phyloP scores from a whole-genome alignment of 1,140 invertebrate species.

The Probaryconus sp. region DNA sequence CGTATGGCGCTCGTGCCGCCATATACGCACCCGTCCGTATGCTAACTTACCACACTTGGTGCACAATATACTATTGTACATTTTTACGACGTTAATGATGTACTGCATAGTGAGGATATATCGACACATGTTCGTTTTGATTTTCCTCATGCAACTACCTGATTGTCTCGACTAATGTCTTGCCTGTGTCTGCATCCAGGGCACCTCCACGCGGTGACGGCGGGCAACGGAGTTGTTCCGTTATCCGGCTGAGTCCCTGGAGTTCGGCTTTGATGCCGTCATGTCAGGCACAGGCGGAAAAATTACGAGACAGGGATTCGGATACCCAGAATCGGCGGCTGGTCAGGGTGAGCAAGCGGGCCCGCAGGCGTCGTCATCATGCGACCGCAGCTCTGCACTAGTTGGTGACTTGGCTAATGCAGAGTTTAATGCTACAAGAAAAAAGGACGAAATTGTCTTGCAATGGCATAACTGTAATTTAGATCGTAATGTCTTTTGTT shows the following conservation, averaged over 20 bases:
- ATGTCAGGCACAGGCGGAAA: constrained; percentile 38
- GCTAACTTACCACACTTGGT: too few species aligned
- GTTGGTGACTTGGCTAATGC: constrained; percentile 42
- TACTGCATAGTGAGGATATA: too few species aligned
- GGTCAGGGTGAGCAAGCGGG: constrained; percentile 56
- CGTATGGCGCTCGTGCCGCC: too few species aligned
- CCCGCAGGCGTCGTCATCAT: constrained; percentile 57
- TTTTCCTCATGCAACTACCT: too few species aligned
- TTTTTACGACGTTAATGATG: too few species aligned
- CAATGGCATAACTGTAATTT: constrained; percentile 2
- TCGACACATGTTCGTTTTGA: too few species aligned
- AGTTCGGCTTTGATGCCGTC: constrained; percentile 42
- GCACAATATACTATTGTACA: too few species aligned
- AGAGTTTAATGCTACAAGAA: constrained; percentile 37
- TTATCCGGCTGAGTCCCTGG: constrained; percentile 37
- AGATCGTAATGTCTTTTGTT: constrained; percentile 13
- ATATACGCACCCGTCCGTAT: too few species aligned
- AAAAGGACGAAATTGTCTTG: neutral
- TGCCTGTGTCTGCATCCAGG: constrained; percentile 33
- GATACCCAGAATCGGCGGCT: constrained; percentile 49
- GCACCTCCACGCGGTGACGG: constrained; percentile 55
- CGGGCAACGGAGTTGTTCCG: constrained; percentile 34
- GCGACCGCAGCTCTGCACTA: constrained; percentile 44
- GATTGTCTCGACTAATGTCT: too few species aligned
- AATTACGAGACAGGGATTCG: constrained; percentile 52